These are phyloP conservation scores for Squalus acanthias DNA, from an alignment of 2,797 vertebrate species.

Conservation along the genomic window DNA sequence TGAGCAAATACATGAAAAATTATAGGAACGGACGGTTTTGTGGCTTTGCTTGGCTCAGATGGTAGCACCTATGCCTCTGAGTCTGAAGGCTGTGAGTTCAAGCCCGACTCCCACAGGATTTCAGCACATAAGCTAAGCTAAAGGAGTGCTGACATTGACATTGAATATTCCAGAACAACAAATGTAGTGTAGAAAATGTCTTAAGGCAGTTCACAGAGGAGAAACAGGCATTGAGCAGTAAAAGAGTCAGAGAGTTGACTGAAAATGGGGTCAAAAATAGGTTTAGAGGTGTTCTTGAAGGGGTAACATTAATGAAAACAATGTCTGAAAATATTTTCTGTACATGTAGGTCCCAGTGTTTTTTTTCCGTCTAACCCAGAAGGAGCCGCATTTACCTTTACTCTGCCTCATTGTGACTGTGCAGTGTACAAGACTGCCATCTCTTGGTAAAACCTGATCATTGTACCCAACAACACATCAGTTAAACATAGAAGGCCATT, in stretches of 20 bases:
- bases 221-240: not conserved
- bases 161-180: not conserved
- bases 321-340: not conserved
- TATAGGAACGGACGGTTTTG: not conserved
- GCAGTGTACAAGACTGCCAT: slow-evolving; percentile 18
- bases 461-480: not conserved
- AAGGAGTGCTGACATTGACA: not conserved
- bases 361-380: not conserved
- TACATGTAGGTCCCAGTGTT: not conserved
- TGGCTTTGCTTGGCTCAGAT: too few species aligned
- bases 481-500: not conserved
- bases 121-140: not conserved
- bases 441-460: not conserved
- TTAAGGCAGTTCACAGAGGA: not conserved
- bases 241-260: not conserved
- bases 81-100: not conserved
- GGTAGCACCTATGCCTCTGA: not conserved
- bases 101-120: not conserved
- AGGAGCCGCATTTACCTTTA: not conserved
- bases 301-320: not conserved
- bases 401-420: not conserved
- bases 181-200: not conserved
- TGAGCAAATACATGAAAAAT: too few species aligned
- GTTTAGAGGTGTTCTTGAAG: not conserved
- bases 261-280: not conserved